These are phyloP conservation scores for Amblyornis subalaris DNA, from an alignment of 2,113 vertebrate species.

Conservation along the genomic window DNA sequence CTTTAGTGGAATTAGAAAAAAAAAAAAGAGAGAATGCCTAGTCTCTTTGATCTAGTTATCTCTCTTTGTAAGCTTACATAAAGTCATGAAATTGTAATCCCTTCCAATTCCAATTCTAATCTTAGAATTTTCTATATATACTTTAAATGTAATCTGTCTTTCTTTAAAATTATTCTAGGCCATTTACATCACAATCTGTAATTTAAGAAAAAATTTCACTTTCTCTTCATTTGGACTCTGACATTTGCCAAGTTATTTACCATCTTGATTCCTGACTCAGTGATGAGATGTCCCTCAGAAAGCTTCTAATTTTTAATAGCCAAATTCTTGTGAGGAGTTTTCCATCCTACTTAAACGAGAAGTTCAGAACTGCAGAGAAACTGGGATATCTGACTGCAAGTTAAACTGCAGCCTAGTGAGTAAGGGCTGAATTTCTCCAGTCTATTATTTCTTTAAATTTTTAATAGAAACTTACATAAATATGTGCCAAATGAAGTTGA, in stretches of 20 bases:
- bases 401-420: rapidly evolving
- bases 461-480: neutral
- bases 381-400: neutral
- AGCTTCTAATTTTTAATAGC: neutral
- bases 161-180: neutral
- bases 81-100: neutral
- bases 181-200: neutral
- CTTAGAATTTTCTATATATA: neutral
- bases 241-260: neutral
- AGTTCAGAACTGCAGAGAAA: neutral
- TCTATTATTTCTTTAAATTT: neutral
- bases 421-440: neutral
- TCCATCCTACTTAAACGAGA: neutral
- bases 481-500: neutral
- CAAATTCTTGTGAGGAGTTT: neutral
- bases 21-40: neutral
- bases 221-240: neutral
- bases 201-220: neutral
- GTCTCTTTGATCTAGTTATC: neutral
- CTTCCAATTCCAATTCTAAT: neutral
- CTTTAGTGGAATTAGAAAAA: neutral
- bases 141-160: neutral
- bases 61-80: neutral
- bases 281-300: neutral
- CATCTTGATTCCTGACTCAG: neutral